A percentile compares a stretch with the other conserved stretches of the same genome.
These are phyloP conservation scores for Pseudoatta argentina DNA, from an alignment of 1,140 invertebrate species.

Conservation along the genomic window DNA sequence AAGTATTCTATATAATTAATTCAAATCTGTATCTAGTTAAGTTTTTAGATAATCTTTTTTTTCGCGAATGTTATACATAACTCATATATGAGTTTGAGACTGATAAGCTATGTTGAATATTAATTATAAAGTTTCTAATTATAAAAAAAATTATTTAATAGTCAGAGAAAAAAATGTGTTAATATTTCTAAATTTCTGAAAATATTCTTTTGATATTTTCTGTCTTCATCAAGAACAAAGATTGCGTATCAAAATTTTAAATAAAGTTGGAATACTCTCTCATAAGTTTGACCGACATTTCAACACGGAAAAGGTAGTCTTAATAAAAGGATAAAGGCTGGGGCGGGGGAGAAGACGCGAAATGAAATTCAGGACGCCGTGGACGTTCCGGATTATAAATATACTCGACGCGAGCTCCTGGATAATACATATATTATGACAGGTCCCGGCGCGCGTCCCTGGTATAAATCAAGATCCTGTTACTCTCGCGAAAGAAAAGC, in stretches of 20 bases:
- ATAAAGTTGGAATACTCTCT: constrained; percentile 10
- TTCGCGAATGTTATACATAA: too few relatives aligned
- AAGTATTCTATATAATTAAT: too few relatives aligned
- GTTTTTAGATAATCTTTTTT: too few relatives aligned
- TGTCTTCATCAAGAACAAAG: neutral
- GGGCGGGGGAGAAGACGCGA: constrained; percentile 32
- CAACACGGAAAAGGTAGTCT: constrained; percentile 24
- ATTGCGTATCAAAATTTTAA: constrained; percentile 43
- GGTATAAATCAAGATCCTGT: constrained; percentile 78
- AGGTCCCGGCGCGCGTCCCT: constrained; percentile 58
- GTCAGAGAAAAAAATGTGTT: neutral
- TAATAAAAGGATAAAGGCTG: constrained; percentile 51
- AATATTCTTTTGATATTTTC: constrained; percentile 13
- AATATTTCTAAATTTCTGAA: neutral
- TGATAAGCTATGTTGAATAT: neutral
- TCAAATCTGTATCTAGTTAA: too few relatives aligned
- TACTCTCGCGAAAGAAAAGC: constrained; percentile 66
- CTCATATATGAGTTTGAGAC: neutral
- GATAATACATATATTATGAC: constrained; percentile 75
- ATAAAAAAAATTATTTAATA: neutral
- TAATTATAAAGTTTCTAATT: neutral
- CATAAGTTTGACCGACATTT: constrained; percentile 29
- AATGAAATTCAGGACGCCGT: constrained; percentile 59
- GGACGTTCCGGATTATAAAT: constrained; percentile 58
- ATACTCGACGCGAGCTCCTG: constrained; percentile 53